Base-by-base conservation (phyloP, 2,113 vertebrate species). In the Spea bombifrons region DNA sequence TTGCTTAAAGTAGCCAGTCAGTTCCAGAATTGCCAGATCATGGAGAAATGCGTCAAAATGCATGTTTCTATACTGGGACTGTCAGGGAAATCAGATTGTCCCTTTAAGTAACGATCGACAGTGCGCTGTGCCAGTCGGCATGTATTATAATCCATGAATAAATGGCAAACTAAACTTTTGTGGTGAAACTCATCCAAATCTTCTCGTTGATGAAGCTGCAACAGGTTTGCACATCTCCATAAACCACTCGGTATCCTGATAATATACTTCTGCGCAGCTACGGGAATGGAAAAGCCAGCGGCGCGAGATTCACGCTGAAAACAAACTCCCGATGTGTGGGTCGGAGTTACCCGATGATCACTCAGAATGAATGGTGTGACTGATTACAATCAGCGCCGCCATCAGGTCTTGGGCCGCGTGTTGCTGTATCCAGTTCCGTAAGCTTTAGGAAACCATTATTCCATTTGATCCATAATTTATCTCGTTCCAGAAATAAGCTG, bases 301-400 rank as follows among this genome's bases (percentile, higher is more conserved):
- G 10, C 55, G 10, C 8, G 55, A 13, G 55, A 13, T 12, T 7
- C 12, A 15, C 66, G 46, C 16, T 64, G 45, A 13, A n/a, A 47
- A 74, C 17, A 30, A 71, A 12, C 45, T 46, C 4, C 8, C 47
- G n/a, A 73, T 17, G 44, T 49, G 49, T 74, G 16, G 48, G 52
- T 57, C 46, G 9, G 43, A 3, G 12, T 9, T 46, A 16, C 61
- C 49, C 68, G 68, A 80, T 80, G n/a, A 68, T 74, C 64, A 44
- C 47, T 80, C 52, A 74, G 45, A 67, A 74, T 80, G 63, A 80
- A 80, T 80, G 65, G 64, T 52, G n/a, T 12, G 49, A 10, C 78
- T 80, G 78, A 74, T 80, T 68, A 74, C 71, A 74, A 74, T 80
- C 71, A 80, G 65, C 47, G n/a, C 43, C 55, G 48, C 73, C 73